Percentiles rank a stretch among this genome's conserved stretches.
Conservation (phyloP, 1,140 invertebrate species). For the Pinna nobilis region DNA sequence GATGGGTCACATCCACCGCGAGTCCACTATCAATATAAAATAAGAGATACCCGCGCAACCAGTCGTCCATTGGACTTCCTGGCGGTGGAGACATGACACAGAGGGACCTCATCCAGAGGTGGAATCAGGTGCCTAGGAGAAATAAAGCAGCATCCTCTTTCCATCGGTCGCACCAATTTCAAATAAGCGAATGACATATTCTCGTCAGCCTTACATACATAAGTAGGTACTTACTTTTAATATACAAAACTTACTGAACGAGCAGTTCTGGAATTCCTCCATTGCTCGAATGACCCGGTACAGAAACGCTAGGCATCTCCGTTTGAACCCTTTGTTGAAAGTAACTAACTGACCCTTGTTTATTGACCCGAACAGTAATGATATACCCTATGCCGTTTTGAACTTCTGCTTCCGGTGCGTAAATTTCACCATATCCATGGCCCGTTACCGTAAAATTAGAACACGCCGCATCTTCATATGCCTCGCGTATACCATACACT, state of each 20-base stretch:
- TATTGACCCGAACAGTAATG: constrained; percentile 2
- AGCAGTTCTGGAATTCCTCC: constrained; percentile 13
- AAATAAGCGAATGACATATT: no score
- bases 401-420: neutral
- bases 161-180: no score
- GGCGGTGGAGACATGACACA: no score
- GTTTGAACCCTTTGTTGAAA: constrained; percentile 22
- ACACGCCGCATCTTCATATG: neutral
- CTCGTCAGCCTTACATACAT: no score
- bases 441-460: neutral
- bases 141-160: no score
- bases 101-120: no score
- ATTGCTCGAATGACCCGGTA: constrained; percentile 1
- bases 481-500: neutral
- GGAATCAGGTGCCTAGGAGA: no score
- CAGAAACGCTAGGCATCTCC: neutral
- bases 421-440: constrained; percentile 5
- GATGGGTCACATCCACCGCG: no score
- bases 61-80: no score
- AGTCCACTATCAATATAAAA: no score
- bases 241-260: constrained; percentile 15
- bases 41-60: no score
- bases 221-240: no score
- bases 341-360: neutral
- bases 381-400: constrained; percentile 13